Base-by-base conservation (phyloP, 2,888 invertebrate species). In the Chrysolina americana region DNA sequence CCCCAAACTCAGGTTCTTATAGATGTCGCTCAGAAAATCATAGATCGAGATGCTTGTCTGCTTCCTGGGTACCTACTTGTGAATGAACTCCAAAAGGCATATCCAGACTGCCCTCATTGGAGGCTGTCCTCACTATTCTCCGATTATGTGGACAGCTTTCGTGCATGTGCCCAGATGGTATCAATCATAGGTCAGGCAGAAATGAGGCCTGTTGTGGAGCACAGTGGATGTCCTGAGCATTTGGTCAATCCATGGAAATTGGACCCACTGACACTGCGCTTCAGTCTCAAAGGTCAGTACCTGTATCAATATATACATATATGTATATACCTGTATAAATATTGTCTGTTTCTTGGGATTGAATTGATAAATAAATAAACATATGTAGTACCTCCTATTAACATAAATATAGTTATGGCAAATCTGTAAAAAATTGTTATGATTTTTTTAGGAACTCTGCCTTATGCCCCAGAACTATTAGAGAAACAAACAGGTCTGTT, bases 11-110 rank as follows among this genome's bases (percentile, higher is more conserved):
- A 94, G 85, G 94, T 94, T 9, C 89, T 98, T 41, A 92, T 95
- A 81, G 93, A 93, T 85, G 94, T 98, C 0, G 92, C 98, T 76
- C 93, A 94, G 79, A 94, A 95, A 83, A 97, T 98, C 83, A 96
- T 98, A 89, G 96, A 98, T 87, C 91, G 98, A 48, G 95, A 97
- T 87, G 94, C 96, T 23, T 97, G 97, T 84, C 89, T 98, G 48
- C 89, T 98, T 73, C 98, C 98, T 0, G 96, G 96, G 8, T 98
- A 98, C 88, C 95, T 99, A 83, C 94, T 98, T 78, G 96, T 97
- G 0, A 98, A 97, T 86, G 98, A 98, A 90, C 94, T 98, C 80
- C 95, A 96, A 84, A 98, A 98, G 86, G 93, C 94, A 63, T 94
- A 94, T 87, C 93, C 94, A 0, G 94, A 95, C 80, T 95, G 94